Evolutionary conservation across 2,113 vertebrate genomes (phyloP).

Genomic region (Hemichromis elongatus): DNA sequence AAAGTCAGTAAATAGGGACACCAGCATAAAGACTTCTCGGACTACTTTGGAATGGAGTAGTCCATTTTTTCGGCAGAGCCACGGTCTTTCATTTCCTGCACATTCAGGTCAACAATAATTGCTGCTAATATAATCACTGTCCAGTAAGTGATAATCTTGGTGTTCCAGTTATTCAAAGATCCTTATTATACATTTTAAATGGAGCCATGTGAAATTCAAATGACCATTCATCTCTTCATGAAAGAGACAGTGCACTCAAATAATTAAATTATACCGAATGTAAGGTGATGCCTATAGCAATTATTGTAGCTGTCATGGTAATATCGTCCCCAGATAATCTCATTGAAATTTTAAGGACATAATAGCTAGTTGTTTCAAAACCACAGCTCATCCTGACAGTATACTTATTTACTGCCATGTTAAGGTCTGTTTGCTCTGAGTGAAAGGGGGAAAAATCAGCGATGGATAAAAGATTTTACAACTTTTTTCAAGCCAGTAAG

Average conservation of each 20-base stretch:
- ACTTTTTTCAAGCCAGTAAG: not conserved
- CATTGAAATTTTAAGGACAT: not conserved
- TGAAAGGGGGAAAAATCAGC: not conserved
- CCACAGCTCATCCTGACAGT: not conserved
- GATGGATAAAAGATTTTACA: not conserved
- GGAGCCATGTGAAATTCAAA: slow-evolving; percentile 5
- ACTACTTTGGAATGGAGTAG: not conserved
- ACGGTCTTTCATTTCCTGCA: not conserved
- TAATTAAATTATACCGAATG: not conserved
- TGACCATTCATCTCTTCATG: slow-evolving; percentile 11
- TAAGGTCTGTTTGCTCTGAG: not conserved
- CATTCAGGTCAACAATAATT: slow-evolving; percentile 27
- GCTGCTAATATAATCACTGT: not conserved
- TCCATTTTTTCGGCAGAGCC: not conserved
- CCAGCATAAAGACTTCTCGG: not conserved
- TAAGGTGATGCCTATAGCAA: not conserved
- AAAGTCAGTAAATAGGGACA: not conserved
- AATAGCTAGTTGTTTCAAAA: not conserved
- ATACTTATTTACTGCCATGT: not conserved
- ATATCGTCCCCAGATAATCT: not conserved
- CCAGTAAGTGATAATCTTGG: not conserved
- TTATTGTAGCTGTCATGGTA: not conserved
- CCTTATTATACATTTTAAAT: slow-evolving; percentile 24
- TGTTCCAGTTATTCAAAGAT: slow-evolving; percentile 9
- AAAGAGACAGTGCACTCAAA: not conserved